A percentile compares a stretch with the other conserved stretches of the same genome.
Evolutionary conservation across 1,140 invertebrate genomes (phyloP).

Genomic region (Goniozus legneri): DNA sequence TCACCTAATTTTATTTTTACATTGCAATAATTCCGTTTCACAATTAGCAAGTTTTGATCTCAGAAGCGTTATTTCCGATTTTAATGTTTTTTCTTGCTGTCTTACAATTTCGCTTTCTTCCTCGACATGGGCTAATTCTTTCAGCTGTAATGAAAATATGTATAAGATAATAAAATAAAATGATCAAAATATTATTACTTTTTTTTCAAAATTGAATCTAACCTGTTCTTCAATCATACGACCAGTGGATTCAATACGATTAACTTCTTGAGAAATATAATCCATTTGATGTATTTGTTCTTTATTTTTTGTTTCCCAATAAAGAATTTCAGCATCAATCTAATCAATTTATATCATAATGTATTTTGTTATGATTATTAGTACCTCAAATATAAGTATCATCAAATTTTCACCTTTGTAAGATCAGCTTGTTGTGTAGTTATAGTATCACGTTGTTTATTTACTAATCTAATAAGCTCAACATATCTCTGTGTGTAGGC

Average conservation of each 20-base stretch:
- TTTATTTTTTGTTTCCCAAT: conserved; percentile 81
- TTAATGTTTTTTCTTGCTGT: conserved; percentile 81
- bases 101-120: conserved; percentile 85
- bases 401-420: conserved; percentile 64
- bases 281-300: conserved; percentile 83
- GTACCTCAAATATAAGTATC: too few relatives aligned
- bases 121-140: conserved; percentile 74
- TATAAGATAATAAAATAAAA: conserved; percentile 12
- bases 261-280: conserved; percentile 76
- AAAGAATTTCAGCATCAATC: conserved; percentile 85
- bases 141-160: conserved; percentile 60
- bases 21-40: conserved; percentile 82
- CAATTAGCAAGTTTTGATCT: conserved; percentile 82
- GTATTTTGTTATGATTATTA: conserved; percentile 3
- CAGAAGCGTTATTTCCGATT: conserved; percentile 78
- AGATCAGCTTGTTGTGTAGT: conserved; percentile 84
- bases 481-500: conserved; percentile 56
- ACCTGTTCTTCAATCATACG: conserved; percentile 76
- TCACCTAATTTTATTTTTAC: conserved; percentile 83
- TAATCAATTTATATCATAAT: conserved; percentile 4
- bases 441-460: conserved; percentile 85
- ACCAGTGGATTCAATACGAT: conserved; percentile 70
- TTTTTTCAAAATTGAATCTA: conserved; percentile 10
- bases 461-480: conserved; percentile 81
- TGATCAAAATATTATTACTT: neutral